A percentile compares a stretch with the other conserved stretches of the same genome.
Conservation (phyloP, 2,888 invertebrate species). For the Scrobipalpa atriplicella region DNA sequence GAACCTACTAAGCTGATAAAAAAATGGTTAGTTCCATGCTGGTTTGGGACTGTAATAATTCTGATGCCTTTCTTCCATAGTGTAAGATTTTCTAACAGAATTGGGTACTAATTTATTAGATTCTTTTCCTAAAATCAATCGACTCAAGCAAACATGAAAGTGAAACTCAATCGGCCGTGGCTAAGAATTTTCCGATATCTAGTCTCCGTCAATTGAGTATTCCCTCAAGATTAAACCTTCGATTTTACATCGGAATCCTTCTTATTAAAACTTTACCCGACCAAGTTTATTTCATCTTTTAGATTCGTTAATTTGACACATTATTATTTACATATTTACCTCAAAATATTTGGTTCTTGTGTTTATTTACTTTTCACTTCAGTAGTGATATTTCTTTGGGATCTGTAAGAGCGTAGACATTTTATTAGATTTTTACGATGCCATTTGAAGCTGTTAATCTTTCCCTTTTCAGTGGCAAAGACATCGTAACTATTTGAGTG, state of each 20-base stretch:
- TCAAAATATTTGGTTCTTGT: not conserved
- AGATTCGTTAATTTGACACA: not conserved
- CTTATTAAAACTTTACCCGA: slow-evolving; percentile 14
- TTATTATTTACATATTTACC: no score
- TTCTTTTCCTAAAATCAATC: not conserved
- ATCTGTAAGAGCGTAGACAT: slow-evolving; percentile 43
- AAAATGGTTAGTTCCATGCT: no score
- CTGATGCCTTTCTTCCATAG: no score
- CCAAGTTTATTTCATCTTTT: not conserved
- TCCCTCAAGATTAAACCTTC: slow-evolving; percentile 28
- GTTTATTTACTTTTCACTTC: not conserved
- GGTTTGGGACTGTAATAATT: no score
- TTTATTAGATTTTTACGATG: slow-evolving; percentile 62
- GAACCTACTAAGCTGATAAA: not conserved
- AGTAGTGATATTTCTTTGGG: not conserved
- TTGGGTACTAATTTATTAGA: not conserved
- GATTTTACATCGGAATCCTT: slow-evolving; percentile 23
- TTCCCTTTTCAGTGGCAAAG: slow-evolving; percentile 42
- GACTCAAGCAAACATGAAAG: slow-evolving; percentile 8
- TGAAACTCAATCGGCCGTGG: slow-evolving; percentile 39
- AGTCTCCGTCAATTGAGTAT: slow-evolving; percentile 37
- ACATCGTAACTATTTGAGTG: slow-evolving; percentile 11
- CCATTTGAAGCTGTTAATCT: slow-evolving; percentile 51
- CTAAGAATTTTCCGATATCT: slow-evolving; percentile 42
- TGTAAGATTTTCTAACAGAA: not conserved